Conservation (phyloP, 2,888 invertebrate genomes). For the Cistogaster globosa region DNA sequence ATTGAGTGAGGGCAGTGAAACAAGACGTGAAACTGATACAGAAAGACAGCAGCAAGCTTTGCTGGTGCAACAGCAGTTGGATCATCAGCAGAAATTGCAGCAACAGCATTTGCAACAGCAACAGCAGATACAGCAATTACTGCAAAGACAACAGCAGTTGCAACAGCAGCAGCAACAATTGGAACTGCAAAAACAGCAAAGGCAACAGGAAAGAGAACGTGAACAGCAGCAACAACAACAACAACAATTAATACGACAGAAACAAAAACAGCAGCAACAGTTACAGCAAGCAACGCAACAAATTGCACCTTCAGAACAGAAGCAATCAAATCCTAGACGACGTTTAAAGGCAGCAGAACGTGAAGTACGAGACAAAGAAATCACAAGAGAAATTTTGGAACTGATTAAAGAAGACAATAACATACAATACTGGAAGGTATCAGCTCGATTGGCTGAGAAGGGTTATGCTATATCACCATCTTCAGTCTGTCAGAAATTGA, state of each 20-base stretch:
- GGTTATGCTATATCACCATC: constrained; percentile 82
- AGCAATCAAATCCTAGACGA: constrained; percentile 77
- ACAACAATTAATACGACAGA: constrained; percentile 59
- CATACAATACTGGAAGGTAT: constrained; percentile 83
- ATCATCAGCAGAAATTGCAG: constrained; percentile 70
- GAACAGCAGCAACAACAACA: constrained; percentile 72
- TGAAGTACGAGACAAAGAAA: constrained; percentile 80
- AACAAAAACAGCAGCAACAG: constrained; percentile 52
- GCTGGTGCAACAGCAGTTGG: constrained; percentile 64
- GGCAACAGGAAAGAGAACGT: constrained; percentile 72
- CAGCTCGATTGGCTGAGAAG: constrained; percentile 81
- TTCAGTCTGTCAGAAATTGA: constrained; percentile 82
- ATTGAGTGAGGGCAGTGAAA: constrained; percentile 48
- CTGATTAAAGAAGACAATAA: constrained; percentile 82
- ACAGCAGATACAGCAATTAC: constrained; percentile 69
- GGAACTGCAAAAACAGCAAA: constrained; percentile 72
- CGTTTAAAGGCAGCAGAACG: constrained; percentile 81
- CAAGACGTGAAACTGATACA: constrained; percentile 51
- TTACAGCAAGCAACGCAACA: constrained; percentile 42
- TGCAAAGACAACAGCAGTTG: constrained; percentile 69
- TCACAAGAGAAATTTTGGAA: constrained; percentile 81
- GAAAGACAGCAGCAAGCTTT: constrained; percentile 60
- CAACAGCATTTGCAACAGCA: constrained; percentile 72
- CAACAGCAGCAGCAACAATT: constrained; percentile 72
- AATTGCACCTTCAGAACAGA: constrained; percentile 51